phyloP scores from a whole-genome alignment of 2,113 vertebrate species.

The Cranoglanis bouderius region DNA sequence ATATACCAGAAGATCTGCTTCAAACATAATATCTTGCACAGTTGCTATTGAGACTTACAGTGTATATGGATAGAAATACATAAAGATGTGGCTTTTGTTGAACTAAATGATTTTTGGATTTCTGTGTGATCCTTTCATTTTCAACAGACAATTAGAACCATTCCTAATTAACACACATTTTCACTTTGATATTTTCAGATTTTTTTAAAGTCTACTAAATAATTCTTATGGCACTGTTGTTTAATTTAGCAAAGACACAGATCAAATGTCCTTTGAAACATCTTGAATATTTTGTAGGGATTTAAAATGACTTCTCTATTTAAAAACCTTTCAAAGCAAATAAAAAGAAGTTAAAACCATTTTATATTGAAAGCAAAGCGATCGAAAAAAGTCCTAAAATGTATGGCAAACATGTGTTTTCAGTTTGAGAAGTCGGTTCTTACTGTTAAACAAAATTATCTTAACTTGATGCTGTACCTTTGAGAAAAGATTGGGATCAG shows the following conservation, averaged over 20 bases:
- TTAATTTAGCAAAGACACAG: background rate
- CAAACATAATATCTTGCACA: background rate
- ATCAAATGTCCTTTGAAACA: background rate
- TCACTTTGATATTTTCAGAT: background rate
- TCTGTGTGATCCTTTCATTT: background rate
- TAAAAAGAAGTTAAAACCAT: background rate
- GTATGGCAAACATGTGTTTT: slow-evolving; percentile 26
- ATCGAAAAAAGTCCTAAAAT: background rate
- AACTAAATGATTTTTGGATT: background rate
- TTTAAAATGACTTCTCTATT: background rate
- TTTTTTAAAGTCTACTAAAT: background rate
- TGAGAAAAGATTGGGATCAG: slow-evolving; percentile 31
- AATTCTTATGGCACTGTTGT: background rate
- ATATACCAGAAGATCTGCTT: background rate
- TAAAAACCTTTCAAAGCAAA: slow-evolving; percentile 2
- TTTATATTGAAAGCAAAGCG: background rate
- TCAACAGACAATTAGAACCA: background rate
- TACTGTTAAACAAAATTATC: slow-evolving; percentile 35
- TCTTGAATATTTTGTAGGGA: background rate
- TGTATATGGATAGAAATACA: background rate
- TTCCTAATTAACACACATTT: background rate
- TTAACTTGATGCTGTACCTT: slow-evolving; percentile 34
- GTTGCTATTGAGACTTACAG: background rate
- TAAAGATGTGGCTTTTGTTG: background rate
- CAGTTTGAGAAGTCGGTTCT: slow-evolving; percentile 12